Evolutionary conservation across 1,140 invertebrate genomes (phyloP), one percentile per base, ranked within the genome.

Genomic region (Papilio glaucus): DNA sequence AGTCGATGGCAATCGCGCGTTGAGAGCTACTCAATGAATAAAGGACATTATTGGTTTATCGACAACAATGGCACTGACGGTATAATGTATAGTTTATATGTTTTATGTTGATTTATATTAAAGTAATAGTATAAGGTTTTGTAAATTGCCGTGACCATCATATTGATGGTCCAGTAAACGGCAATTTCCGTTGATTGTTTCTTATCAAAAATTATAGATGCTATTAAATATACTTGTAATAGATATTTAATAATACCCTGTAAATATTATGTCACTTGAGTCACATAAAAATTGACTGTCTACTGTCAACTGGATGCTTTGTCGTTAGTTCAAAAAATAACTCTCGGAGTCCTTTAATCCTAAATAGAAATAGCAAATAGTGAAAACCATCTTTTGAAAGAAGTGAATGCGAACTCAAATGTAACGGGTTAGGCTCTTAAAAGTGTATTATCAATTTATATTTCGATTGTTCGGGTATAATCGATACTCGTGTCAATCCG

Each of bases 11-110:
- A 18, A 21, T 18, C 45, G 6, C 45, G 45, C 18, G 45, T 15
- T 21, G 18, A 49, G 15, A 21, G 45, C 7, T 49, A 49, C 45
- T 49, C 45, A 8, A 49, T 57, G 49, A 26, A 57, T 57, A 57
- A 57, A 26, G 49, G 21, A 57, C 49, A 57, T 57, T 57, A 57
- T 26, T 57, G 9, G 21, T 21, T 57, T 26, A 49, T 49, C 45
- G 45, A 57, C 49, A 57, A 15, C 15, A 1, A 24, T 5, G 18
- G 8, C 45, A 21, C 9, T 57, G 15, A 15, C 45, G 8, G 21
- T 57, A 57, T 24, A 49, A 10, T 5, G 49, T 24, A 24, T 24
- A 57, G 21, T 26, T 57, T 26, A 12, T 24, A 24, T n/a, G 1
- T 8, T 8, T 53, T n/a, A 57, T 57, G 49, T 24, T 24, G 12